These are phyloP conservation scores for Drosophila sproati DNA, from an alignment of 1,140 invertebrate species.

Conservation along the genomic window DNA sequence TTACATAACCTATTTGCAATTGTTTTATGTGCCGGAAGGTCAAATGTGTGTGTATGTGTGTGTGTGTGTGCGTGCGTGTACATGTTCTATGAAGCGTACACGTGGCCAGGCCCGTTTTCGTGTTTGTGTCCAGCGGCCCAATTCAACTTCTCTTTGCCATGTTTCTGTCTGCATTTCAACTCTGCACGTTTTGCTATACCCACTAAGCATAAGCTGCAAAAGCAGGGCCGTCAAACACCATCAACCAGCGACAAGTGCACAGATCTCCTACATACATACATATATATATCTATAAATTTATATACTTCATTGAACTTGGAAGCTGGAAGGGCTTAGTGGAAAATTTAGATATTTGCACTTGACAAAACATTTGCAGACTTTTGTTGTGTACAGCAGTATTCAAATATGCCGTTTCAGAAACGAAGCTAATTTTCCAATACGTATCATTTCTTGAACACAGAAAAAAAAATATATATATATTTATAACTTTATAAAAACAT, in stretches of 20 bases:
- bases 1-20: constrained; percentile 42
- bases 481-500: too few species aligned
- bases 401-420: background rate
- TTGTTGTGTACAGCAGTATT: background rate
- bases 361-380: too few species aligned
- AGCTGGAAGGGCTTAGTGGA: too few species aligned
- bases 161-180: constrained; percentile 31
- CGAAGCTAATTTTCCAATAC: too few species aligned
- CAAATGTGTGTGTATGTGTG: constrained; percentile 17
- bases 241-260: too few species aligned
- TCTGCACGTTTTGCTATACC: constrained; percentile 24
- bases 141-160: constrained; percentile 30
- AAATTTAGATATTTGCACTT: too few species aligned
- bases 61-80: constrained; percentile 9
- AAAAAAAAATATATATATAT: too few species aligned
- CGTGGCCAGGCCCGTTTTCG: constrained; percentile 13
- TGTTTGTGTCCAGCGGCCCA: constrained; percentile 10
- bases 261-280: too few species aligned
- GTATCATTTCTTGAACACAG: too few species aligned
- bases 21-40: constrained; percentile 58
- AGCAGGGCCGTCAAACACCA: background rate
- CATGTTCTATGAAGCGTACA: constrained; percentile 39
- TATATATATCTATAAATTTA: too few species aligned
- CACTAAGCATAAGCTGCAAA: background rate
- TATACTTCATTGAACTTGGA: too few species aligned